A percentile compares a stretch with the other conserved stretches of the same genome.
Evolutionary conservation across 2,113 vertebrate species (phyloP).

Genomic region (Monarcha castaneiventris): DNA sequence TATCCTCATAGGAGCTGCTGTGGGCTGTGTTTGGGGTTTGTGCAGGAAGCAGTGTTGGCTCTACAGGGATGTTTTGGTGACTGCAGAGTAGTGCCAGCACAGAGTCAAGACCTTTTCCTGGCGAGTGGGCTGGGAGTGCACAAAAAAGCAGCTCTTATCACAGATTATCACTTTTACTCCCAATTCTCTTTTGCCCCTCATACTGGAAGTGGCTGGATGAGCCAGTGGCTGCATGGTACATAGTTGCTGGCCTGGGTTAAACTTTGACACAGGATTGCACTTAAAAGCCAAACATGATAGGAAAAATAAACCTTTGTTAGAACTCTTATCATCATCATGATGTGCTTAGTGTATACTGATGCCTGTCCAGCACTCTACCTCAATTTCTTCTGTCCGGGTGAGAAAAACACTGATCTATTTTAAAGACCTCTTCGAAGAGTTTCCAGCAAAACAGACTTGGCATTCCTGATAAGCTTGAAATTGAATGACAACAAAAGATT

Average conservation of each 20-base stretch:
- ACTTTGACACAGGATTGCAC: background rate
- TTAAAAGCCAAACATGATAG: background rate
- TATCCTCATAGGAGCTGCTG: rapidly evolving
- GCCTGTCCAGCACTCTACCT: background rate
- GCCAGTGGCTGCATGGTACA: background rate
- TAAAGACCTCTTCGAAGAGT: background rate
- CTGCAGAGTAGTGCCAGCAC: background rate
- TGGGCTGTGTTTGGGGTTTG: background rate
- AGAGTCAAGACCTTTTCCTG: background rate
- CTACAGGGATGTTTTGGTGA: background rate
- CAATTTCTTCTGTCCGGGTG: background rate
- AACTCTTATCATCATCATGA: background rate
- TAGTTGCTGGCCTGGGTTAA: background rate
- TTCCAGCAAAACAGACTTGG: background rate
- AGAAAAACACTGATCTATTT: background rate
- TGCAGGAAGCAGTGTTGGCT: background rate
- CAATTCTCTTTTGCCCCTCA: background rate
- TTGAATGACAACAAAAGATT: background rate
- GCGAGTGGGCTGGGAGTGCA: background rate
- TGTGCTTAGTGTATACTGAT: background rate
- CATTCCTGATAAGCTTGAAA: background rate
- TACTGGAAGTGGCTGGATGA: background rate
- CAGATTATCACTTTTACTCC: background rate
- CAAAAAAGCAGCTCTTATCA: background rate
- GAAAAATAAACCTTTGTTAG: background rate